Percentiles rank a stretch among this genome's conserved stretches.
Evolutionary conservation across 2,797 vertebrate species (phyloP).

Genomic region (Liparis tanakae): DNA sequence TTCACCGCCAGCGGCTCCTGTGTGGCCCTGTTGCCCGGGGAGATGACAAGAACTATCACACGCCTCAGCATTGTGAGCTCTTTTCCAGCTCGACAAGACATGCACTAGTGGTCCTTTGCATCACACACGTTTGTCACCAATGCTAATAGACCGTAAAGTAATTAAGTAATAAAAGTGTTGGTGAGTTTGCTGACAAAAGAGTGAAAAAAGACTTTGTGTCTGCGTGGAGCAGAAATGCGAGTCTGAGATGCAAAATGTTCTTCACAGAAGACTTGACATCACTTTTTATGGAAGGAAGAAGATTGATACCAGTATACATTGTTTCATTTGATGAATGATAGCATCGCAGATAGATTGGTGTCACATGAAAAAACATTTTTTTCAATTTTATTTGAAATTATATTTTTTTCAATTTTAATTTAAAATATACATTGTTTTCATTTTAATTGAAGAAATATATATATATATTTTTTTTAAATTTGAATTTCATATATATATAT

Average conservation of each 20-base stretch:
- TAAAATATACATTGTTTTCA: too few relatives aligned
- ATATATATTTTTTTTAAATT: too few relatives aligned
- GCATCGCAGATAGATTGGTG: too few relatives aligned
- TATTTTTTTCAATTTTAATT: too few relatives aligned
- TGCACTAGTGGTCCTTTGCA: conserved; percentile 50
- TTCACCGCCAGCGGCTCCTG: conserved; percentile 25
- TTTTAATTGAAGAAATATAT: too few relatives aligned
- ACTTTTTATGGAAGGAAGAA: background rate
- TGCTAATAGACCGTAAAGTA: conserved; percentile 41
- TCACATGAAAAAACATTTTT: background rate
- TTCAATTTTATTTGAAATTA: too few relatives aligned
- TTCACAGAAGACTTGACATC: background rate
- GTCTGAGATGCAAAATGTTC: background rate
- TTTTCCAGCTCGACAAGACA: conserved; percentile 31
- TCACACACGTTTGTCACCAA: conserved; percentile 8
- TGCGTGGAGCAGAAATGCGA: conserved; percentile 10
- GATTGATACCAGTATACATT: background rate
- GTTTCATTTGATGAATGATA: background rate
- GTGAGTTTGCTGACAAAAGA: conserved; percentile 14
- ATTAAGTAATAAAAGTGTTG: conserved; percentile 52
- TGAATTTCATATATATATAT: too few relatives aligned
- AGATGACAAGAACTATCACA: conserved; percentile 59
- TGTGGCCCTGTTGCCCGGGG: conserved; percentile 69
- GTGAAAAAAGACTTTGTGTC: too few relatives aligned
- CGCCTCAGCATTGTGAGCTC: conserved; percentile 39